Percentiles rank a stretch among this genome's conserved stretches.
Conservation (phyloP, 2,113 vertebrate genomes). For the Vombatus ursinus region DNA sequence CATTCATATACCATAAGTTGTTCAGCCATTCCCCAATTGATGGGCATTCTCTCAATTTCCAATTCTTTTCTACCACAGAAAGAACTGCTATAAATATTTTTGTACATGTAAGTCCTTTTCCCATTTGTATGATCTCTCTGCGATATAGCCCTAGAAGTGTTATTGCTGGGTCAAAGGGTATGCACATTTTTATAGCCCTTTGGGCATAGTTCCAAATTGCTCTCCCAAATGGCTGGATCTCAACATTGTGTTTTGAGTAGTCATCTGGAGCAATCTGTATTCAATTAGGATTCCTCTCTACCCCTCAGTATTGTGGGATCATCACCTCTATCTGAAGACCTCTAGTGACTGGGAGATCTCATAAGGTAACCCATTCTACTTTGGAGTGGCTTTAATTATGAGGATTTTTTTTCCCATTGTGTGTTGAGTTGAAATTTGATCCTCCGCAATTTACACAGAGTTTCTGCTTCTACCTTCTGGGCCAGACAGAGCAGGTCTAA, state of each 20-base stretch:
- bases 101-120: too few species aligned
- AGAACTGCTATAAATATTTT: too few species aligned
- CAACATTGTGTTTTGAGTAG: background rate
- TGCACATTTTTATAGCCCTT: too few species aligned
- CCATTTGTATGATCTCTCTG: too few species aligned
- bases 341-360: background rate
- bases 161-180: too few species aligned
- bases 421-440: background rate
- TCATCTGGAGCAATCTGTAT: background rate
- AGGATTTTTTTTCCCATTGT: background rate
- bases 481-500: background rate
- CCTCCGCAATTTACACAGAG: background rate
- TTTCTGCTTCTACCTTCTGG: background rate
- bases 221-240: too few species aligned
- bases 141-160: too few species aligned
- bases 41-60: too few species aligned
- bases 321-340: background rate
- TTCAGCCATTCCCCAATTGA: too few species aligned
- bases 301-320: background rate
- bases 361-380: background rate
- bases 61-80: too few species aligned
- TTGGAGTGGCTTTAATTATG: background rate
- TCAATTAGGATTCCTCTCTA: background rate
- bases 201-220: too few species aligned
- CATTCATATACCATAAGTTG: too few species aligned